These are phyloP conservation scores for Bambusicola thoracicus DNA, from an alignment of 2,113 vertebrate genomes.

Conservation along the genomic window DNA sequence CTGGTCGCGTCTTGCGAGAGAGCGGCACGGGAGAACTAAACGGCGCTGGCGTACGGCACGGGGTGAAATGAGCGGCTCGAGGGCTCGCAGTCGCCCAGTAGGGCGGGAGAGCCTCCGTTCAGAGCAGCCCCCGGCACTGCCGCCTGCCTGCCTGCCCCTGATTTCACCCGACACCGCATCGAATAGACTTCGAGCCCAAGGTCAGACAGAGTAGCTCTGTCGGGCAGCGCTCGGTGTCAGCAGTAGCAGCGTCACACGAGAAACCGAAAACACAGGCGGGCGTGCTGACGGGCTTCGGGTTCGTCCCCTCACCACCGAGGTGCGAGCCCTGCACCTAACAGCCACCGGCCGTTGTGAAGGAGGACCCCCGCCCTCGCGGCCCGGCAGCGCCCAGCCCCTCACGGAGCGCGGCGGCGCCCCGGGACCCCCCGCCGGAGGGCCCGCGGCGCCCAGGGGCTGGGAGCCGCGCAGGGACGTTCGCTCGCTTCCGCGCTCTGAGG, in stretches of 20 bases:
- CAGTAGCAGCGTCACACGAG: background rate
- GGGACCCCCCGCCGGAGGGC: too few species aligned
- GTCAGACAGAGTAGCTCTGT: too few species aligned
- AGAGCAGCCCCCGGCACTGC: background rate
- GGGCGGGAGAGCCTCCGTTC: background rate
- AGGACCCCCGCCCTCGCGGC: too few species aligned
- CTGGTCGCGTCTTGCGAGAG: background rate
- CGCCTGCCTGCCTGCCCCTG: background rate
- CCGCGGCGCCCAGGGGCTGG: too few species aligned
- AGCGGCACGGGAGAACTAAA: background rate
- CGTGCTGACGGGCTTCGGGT: background rate
- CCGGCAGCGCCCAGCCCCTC: too few species aligned
- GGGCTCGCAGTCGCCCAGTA: background rate
- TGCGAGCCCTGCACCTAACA: background rate
- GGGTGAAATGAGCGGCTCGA: background rate
- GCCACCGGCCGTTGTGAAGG: background rate
- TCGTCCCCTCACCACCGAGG: background rate
- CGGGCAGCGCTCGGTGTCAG: background rate
- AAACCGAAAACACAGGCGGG: background rate
- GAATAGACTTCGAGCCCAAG: background rate
- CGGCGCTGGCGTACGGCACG: background rate
- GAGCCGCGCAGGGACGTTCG: too few species aligned
- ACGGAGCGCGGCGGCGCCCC: too few species aligned
- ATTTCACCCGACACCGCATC: background rate
- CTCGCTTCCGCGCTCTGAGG: too few species aligned